Evolutionary conservation across 2,797 vertebrate genomes (phyloP), one percentile per base, ranked within the genome.

Genomic region (Lutjanus argentimaculatus): DNA sequence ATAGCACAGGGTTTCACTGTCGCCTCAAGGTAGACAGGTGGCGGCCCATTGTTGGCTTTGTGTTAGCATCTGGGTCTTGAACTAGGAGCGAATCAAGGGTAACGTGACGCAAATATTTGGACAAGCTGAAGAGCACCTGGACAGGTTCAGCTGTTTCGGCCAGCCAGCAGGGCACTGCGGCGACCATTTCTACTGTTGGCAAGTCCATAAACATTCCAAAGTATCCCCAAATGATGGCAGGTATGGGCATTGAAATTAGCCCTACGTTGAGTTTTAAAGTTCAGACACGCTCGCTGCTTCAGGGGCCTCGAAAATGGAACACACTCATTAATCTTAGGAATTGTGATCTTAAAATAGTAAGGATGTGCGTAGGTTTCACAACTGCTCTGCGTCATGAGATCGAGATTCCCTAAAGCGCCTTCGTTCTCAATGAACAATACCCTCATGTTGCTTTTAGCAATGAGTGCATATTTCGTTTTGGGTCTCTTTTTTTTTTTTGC

Each of bases 1-100:
- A 21, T 45, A 43, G 62, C 17, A 21, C 11, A 0, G 16, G 53
- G 25, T 69, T 65, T 82, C 22, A 21, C 12, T 15, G 5, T 12
- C 6, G 58, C 87, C 88, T 83, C 25, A 14, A 88, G 87, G 79
- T 40, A 78, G 68, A 79, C 88, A 90, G 90, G 91, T 91, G 91
- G 84, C 51, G 0, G 67, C 25, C 72, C 67, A 57, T 68, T 82
- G 82, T 73, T 81, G 69, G 56, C 59, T 69, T 74, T 45, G 14
- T 64, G 58, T 66, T 36, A 1, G 2, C 52, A 14, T 57, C 14
- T 10, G 49, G 48, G 69, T 72, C 67, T 52, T 61, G 13, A 65
- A 84, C 67, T 68, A 56, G 22, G 52, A 40, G 52, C 58, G 64
- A 77, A 77, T 83, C 83, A 84, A 52, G 48, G 48, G 70, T 2